phyloP scores from a whole-genome alignment of 2,113 vertebrate species.

The Lepus americanus region DNA sequence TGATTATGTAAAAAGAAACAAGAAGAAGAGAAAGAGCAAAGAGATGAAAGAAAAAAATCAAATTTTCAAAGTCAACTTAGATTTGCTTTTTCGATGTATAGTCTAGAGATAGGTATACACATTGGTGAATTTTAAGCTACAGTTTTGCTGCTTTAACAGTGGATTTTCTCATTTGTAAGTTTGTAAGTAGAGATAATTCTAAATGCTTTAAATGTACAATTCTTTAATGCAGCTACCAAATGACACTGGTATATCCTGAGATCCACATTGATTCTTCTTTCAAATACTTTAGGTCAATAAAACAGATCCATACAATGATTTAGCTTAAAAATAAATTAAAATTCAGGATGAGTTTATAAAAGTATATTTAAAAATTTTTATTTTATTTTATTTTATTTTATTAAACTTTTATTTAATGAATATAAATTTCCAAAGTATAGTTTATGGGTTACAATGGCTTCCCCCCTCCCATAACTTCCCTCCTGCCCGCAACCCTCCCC shows the following conservation, averaged over 20 bases:
- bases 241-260: neutral
- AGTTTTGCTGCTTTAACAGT: neutral
- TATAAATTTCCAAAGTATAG: no score
- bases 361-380: neutral
- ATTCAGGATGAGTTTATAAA: neutral
- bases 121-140: neutral
- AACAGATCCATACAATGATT: neutral
- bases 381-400: no score
- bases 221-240: neutral
- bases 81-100: neutral
- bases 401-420: no score
- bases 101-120: neutral
- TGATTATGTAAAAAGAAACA: neutral
- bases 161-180: neutral
- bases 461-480: no score
- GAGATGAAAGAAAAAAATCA: neutral
- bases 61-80: neutral
- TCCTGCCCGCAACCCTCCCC: no score
- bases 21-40: neutral
- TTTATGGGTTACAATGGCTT: no score
- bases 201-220: neutral
- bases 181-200: neutral
- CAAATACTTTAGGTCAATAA: neutral
- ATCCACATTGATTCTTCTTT: neutral
- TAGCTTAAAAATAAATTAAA: neutral